A percentile compares a stretch with the other conserved stretches of the same genome.
Conservation (phyloP, 1,140 invertebrate species). For the Musca vetustissima region DNA sequence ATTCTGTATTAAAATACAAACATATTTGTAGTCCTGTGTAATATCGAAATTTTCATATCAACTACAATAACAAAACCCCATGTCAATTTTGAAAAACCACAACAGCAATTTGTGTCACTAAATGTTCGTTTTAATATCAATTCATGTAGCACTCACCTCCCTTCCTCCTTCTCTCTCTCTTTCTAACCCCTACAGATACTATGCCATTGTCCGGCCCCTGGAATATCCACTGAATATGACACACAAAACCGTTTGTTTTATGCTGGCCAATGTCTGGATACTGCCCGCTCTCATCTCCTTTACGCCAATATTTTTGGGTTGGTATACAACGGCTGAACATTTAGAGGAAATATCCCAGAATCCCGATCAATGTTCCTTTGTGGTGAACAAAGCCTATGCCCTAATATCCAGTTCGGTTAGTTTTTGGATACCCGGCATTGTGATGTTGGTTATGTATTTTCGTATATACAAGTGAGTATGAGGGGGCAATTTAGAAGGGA, state of each 20-base stretch:
- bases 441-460: conserved; percentile 92
- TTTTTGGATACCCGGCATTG: conserved; percentile 92
- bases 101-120: too few relatives aligned
- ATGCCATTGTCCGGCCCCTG: conserved; percentile 84
- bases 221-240: conserved; percentile 90
- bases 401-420: conserved; percentile 89
- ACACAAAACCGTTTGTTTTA: conserved; percentile 75
- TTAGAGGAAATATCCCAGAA: conserved; percentile 66
- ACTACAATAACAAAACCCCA: too few relatives aligned
- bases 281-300: conserved; percentile 91
- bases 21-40: too few relatives aligned
- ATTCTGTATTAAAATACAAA: too few relatives aligned
- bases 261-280: conserved; percentile 86
- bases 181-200: conserved; percentile 62
- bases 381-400: conserved; percentile 87
- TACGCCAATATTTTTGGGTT: conserved; percentile 91
- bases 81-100: too few relatives aligned
- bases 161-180: not conserved
- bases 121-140: too few relatives aligned
- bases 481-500: not conserved
- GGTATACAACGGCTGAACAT: conserved; percentile 85
- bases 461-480: conserved; percentile 82
- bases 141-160: too few relatives aligned
- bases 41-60: too few relatives aligned
- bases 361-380: conserved; percentile 81